Base-by-base conservation (phyloP, 2,113 vertebrate species). In the Litocranius walleri region DNA sequence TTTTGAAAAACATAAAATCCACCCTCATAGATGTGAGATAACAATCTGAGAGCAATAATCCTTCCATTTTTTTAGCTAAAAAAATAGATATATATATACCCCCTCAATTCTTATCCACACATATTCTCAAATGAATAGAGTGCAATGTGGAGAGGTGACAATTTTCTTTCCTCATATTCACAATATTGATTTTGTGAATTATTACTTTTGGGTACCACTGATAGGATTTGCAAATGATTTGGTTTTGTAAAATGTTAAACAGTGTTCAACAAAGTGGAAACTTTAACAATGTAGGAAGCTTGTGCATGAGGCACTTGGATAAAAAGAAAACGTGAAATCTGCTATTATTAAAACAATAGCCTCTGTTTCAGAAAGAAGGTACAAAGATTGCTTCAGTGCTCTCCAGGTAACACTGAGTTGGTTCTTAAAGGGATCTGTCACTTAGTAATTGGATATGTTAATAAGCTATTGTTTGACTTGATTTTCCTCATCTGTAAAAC, bases 1-100 rank as follows among this genome's bases (percentile, higher is more conserved):
- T 40, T 83, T 91, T 57, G 82, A 95, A 88, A 92, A 97, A 94
- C 62, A 95, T 97, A 93, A 97, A 93, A 92, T 77, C n/a, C n/a
- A 77, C 83, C 40, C 54, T 96, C 30, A 29, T 67, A 57, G 52
- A 91, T 54, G 43, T 83, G 87, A 94, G 43, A 92, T 4, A 95
- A 93, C 89, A 92, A 61, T 59, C 48, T 86, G 43, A 88, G 80
- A 96, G 56, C 90, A 89, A 88, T 95, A 86, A 92, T 92, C 30
- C 52, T 94, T 54, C 43, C 30, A 64, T 48, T 96, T 92, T 40
- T 91, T 88, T 74, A 45, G 10, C 64, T 80, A 29, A 30, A 45
- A 71, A n/a, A 33, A 33, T 45, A 64, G 7, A 17, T 50, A 64
- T 30, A 33, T 62, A 33, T 19, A n/a, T n/a, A 21, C 50, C 43